Evolutionary conservation across 53 echinoderm and acorn worm genomes (phyloP).

Genomic region (Temnopleurus reevesii): DNA sequence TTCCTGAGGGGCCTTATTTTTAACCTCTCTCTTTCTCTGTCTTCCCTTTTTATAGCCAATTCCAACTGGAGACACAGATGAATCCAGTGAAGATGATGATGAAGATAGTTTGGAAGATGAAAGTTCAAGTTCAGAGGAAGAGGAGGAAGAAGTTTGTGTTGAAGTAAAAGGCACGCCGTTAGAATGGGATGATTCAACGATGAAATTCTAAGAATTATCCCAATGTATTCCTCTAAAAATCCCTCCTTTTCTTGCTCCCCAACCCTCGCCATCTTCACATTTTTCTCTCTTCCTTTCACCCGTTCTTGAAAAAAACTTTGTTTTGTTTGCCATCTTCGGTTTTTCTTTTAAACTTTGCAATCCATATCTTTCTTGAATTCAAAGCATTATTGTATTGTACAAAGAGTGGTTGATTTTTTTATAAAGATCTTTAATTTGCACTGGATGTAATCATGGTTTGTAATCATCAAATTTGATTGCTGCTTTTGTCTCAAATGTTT

Average conservation of each 20-base stretch:
- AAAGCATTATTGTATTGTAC: conserved; percentile 38
- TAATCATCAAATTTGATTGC: background rate
- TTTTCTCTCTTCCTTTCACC: background rate
- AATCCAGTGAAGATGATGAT: conserved; percentile 67
- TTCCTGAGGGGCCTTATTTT: too few relatives aligned
- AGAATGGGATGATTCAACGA: conserved; percentile 97
- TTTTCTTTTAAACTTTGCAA: background rate
- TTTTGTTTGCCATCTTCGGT: background rate
- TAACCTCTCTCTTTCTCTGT: too few relatives aligned
- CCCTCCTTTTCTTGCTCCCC: conserved; percentile 16
- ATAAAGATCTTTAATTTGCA: conserved; percentile 37
- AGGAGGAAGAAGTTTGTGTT: conserved; percentile 66
- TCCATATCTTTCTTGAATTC: background rate
- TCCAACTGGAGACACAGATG: conserved; percentile 48
- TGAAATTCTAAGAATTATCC: conserved; percentile 71
- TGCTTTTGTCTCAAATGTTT: background rate
- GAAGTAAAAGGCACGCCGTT: conserved; percentile 94
- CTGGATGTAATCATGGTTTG: background rate
- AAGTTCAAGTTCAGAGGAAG: conserved; percentile 54
- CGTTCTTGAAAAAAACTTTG: background rate
- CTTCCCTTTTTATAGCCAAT: conserved; percentile 52
- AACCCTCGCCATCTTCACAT: background rate
- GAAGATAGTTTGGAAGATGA: conserved; percentile 70
- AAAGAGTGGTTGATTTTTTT: conserved; percentile 39
- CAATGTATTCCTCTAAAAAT: conserved; percentile 20